phyloP scores from a whole-genome alignment of 23 tunicate genomes.

The Aplidium turbinatum region DNA sequence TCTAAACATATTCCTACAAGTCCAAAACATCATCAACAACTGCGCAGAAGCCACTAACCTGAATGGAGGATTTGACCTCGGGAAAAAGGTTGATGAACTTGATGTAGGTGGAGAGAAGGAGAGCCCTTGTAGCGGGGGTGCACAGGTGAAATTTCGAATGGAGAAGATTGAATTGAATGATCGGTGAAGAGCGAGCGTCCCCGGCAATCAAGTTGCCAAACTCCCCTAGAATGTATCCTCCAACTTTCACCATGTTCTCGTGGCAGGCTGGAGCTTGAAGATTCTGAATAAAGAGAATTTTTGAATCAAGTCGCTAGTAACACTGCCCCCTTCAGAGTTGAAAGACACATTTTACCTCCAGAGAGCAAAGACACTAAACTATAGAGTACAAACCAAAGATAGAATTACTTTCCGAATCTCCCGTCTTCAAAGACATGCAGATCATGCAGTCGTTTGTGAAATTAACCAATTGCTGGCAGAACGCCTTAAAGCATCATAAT shows the following conservation, averaged over 20 bases:
- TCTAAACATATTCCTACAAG: too few relatives aligned
- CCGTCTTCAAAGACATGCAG: too few relatives aligned
- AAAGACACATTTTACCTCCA: too few relatives aligned
- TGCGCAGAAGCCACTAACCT: conserved; percentile 39
- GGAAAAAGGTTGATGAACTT: conserved; percentile 88
- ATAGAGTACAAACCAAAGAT: too few relatives aligned
- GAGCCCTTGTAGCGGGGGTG: conserved; percentile 69
- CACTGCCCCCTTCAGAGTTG: too few relatives aligned
- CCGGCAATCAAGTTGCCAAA: conserved; percentile 93
- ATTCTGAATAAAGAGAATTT: conserved; percentile 35
- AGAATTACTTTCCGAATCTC: too few relatives aligned
- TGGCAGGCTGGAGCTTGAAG: conserved; percentile 93
- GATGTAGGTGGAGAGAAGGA: conserved; percentile 84
- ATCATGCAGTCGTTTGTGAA: too few relatives aligned
- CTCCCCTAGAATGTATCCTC: conserved; percentile 91
- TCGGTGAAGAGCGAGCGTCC: conserved; percentile 66
- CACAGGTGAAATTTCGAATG: conserved; percentile 87
- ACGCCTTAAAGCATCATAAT: too few relatives aligned
- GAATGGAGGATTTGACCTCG: conserved; percentile 72
- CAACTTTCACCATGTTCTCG: conserved; percentile 96
- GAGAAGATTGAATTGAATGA: conserved; percentile 79
- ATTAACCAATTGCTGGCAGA: too few relatives aligned
- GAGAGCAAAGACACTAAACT: too few relatives aligned
- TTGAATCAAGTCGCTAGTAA: neutral
- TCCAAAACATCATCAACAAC: too few relatives aligned